These are phyloP conservation scores for Stratiomys singularior DNA, from an alignment of 2,888 invertebrate species.

Conservation along the genomic window DNA sequence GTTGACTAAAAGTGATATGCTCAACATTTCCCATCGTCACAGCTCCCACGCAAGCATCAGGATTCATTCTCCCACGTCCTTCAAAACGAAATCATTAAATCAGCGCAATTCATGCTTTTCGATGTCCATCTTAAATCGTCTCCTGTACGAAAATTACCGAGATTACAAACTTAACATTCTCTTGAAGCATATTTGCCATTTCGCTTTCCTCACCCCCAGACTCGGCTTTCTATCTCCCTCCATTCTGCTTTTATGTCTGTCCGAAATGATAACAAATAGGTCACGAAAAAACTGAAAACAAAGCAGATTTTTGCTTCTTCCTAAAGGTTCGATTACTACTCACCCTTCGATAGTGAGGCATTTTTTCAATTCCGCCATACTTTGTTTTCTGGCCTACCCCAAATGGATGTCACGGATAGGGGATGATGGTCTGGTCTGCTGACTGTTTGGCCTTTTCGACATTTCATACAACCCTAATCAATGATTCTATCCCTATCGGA, in stretches of 20 bases:
- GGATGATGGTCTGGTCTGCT: too few relatives aligned
- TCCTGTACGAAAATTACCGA: slow-evolving; percentile 8
- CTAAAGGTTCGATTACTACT: slow-evolving; percentile 21
- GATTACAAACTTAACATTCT: slow-evolving; percentile 37
- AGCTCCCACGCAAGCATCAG: slow-evolving; percentile 25
- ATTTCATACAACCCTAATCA: slow-evolving; percentile 38
- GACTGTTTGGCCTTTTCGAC: slow-evolving; percentile 23
- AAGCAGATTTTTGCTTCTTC: slow-evolving; percentile 16
- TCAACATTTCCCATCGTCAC: too few relatives aligned
- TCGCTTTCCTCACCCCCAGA: background rate
- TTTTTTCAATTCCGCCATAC: slow-evolving; percentile 1
- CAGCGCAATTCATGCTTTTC: background rate
- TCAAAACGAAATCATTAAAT: slow-evolving; percentile 20
- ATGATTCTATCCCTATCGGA: slow-evolving; percentile 12
- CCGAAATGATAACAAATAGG: slow-evolving; percentile 15
- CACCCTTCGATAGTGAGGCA: background rate
- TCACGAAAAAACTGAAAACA: slow-evolving; percentile 24
- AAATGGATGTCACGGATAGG: too few relatives aligned
- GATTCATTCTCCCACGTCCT: slow-evolving; percentile 23
- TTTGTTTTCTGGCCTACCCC: background rate
- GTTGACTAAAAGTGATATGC: background rate
- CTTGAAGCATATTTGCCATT: background rate
- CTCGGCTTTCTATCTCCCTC: background rate
- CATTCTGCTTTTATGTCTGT: background rate
- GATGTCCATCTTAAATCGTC: slow-evolving; percentile 18